phyloP scores from a whole-genome alignment of 2,797 vertebrate genomes.

The Sebastes hubbsi region DNA sequence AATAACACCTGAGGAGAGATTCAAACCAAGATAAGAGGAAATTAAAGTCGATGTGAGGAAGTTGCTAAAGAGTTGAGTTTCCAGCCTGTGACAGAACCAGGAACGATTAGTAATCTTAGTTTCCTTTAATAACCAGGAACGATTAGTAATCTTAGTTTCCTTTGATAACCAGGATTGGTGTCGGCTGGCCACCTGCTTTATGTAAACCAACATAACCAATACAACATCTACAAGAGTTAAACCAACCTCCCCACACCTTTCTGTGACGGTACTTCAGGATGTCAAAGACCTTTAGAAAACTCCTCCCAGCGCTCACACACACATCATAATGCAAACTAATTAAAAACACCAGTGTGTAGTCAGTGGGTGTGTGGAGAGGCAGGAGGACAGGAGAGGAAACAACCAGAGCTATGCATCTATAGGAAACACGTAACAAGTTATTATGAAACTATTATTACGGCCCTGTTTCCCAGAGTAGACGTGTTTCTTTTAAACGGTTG shows the following conservation, averaged over 20 bases:
- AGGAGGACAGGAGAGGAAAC: not conserved
- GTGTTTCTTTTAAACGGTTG: too few relatives aligned
- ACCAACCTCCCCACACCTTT: not conserved
- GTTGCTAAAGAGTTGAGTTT: not conserved
- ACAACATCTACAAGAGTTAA: not conserved
- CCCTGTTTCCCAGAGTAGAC: not conserved
- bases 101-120: too few relatives aligned
- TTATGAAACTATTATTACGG: not conserved
- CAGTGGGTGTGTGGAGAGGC: not conserved
- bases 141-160: too few relatives aligned
- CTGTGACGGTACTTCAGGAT: not conserved
- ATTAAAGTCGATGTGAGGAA: not conserved
- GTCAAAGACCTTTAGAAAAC: not conserved
- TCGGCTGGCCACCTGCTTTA: not conserved
- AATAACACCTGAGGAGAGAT: too few relatives aligned
- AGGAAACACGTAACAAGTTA: too few relatives aligned
- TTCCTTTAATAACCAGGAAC: not conserved
- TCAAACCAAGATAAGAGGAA: too few relatives aligned
- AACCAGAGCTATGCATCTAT: not conserved
- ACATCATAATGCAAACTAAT: not conserved
- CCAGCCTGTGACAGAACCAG: not conserved
- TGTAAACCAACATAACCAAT: not conserved
- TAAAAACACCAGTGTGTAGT: not conserved
- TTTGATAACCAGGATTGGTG: not conserved
- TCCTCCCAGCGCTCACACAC: not conserved